phyloP scores from a whole-genome alignment of 2,113 vertebrate species.

The Ceratotherium simum region DNA sequence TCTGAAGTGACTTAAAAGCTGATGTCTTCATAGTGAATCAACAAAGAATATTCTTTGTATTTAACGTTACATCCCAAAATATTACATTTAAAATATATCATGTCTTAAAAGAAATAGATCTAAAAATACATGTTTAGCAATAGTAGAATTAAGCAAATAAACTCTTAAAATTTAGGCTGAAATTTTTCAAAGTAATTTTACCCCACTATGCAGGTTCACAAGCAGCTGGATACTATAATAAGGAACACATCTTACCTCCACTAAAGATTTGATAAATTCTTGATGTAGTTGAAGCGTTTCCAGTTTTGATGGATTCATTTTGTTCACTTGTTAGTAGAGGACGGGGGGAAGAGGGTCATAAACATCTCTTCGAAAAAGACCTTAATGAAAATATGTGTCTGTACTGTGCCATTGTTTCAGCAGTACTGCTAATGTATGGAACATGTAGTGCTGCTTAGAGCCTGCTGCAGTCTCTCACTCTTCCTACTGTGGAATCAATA shows the following conservation, averaged over 20 bases:
- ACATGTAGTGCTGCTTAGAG: constrained; percentile 85
- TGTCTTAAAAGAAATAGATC: constrained; percentile 73
- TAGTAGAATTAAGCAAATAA: constrained; percentile 73
- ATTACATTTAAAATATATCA: constrained; percentile 78
- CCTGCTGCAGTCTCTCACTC: constrained; percentile 89
- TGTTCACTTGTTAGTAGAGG: constrained; percentile 89
- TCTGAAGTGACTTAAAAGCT: constrained; percentile 75
- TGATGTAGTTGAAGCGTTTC: constrained; percentile 87
- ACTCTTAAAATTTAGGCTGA: constrained; percentile 78
- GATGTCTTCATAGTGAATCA: constrained; percentile 62
- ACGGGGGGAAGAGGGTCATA: constrained; percentile 86
- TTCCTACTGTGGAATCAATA: constrained; percentile 89
- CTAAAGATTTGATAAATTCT: constrained; percentile 87
- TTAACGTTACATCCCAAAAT: constrained; percentile 74
- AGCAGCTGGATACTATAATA: constrained; percentile 83
- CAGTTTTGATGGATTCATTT: constrained; percentile 88
- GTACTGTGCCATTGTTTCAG: constrained; percentile 90
- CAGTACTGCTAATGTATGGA: constrained; percentile 86
- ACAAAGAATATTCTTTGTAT: constrained; percentile 77
- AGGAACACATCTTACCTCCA: constrained; percentile 90
- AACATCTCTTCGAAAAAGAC: constrained; percentile 86
- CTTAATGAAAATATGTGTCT: constrained; percentile 88
- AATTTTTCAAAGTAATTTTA: constrained; percentile 78
- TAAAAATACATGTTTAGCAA: constrained; percentile 64
- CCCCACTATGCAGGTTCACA: constrained; percentile 76